Evolutionary conservation across 2,888 invertebrate species (phyloP), one percentile per base, ranked within the genome.

Genomic region (Cheilosia vulpina): DNA sequence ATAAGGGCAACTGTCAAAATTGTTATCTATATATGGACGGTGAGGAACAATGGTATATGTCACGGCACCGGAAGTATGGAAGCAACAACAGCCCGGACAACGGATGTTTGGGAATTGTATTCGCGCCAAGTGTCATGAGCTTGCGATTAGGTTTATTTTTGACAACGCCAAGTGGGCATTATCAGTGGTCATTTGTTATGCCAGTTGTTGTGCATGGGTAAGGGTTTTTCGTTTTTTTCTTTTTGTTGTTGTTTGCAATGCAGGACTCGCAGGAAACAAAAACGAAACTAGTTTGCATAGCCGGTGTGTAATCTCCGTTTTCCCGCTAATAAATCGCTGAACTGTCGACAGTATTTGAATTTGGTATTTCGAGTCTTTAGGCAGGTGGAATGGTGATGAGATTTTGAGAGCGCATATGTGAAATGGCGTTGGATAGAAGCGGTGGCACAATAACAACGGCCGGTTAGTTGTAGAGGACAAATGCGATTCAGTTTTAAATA

Each of bases 1-100:
- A 79, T 75, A 84, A 79, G 69, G 58, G 68, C 84, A 75, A 79
- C 69, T 78, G 73, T 78, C 78, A 78, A 78, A 83, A 78, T 45
- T 83, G 73, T 83, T 83, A 83, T 83, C 83, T 69, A 38, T 24
- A 15, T 24, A 15, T 13, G 24, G 52, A 47, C 65, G 38, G 38
- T 13, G 60, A 38, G 41, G 38, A 73, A 69, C 68, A 79, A 79
- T 83, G 68, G 62, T 47, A 50, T 78, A 50, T 83, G 73, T 78
- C 78, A 65, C 11, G 63, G 45, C 57, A 79, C 62, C 79, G 72
- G 60, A 71, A 58, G 63, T 31, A 31, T 71, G 58, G 41, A 24
- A 50, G 78, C 73, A 68, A 55, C 71, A 55, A 55, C 45, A 45
- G 50, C 52, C 69, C 41, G 76, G 55, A 27, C 68, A 52, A 63